phyloP scores from a whole-genome alignment of 2,888 invertebrate genomes.

The Sminthurides aquaticus region DNA sequence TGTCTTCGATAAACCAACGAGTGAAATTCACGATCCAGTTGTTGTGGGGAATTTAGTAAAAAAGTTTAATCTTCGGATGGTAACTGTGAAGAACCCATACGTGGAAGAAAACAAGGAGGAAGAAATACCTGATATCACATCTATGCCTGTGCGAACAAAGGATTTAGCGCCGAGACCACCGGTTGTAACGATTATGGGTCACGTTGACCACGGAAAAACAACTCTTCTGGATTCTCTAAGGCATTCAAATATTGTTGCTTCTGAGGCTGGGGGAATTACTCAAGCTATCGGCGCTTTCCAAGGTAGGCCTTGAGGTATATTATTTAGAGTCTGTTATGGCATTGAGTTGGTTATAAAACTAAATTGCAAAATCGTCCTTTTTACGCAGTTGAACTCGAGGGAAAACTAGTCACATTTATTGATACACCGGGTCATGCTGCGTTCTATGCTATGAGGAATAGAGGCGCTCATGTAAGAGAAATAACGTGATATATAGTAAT shows the following conservation, averaged over 20 bases:
- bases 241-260: constrained; percentile 74
- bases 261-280: constrained; percentile 97
- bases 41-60: constrained; percentile 62
- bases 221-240: constrained; percentile 73
- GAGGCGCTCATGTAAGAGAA: constrained; percentile 69
- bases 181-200: constrained; percentile 97
- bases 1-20: constrained; percentile 52
- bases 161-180: constrained; percentile 71
- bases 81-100: constrained; percentile 53
- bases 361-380: background rate
- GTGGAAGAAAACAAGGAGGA: constrained; percentile 42
- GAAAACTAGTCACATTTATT: constrained; percentile 79
- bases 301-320: constrained; percentile 51
- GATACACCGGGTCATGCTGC: constrained; percentile 99
- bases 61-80: constrained; percentile 59
- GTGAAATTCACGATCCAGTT: constrained; percentile 58
- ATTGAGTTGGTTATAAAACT: background rate
- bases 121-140: constrained; percentile 46
- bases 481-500: constrained; percentile 2
- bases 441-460: constrained; percentile 82
- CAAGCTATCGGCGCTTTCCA: constrained; percentile 98
- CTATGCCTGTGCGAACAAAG: constrained; percentile 46
- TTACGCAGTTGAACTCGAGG: constrained; percentile 56
- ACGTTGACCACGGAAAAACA: constrained; percentile 99
- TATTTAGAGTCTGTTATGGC: no score